Percentiles rank a stretch among this genome's conserved stretches.
phyloP scores from a whole-genome alignment of 2,113 vertebrate genomes.

The Erinaceus europaeus region DNA sequence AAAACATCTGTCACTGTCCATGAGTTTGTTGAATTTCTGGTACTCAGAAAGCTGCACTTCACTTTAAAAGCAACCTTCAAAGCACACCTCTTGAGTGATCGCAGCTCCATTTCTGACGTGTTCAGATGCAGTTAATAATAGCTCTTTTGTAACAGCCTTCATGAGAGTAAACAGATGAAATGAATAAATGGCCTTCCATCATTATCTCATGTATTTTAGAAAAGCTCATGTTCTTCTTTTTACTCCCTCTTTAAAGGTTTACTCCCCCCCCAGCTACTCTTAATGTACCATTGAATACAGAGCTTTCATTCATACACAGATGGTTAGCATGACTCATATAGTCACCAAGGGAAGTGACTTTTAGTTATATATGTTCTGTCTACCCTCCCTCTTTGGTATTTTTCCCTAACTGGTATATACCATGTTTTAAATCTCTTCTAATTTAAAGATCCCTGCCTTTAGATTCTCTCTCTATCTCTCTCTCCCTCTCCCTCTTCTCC shows the following conservation, averaged over 20 bases:
- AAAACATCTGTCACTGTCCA: conserved; percentile 20
- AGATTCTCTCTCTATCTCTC: too few relatives aligned
- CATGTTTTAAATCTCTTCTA: conserved; percentile 38
- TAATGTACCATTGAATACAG: conserved; percentile 7
- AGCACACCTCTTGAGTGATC: conserved; percentile 39
- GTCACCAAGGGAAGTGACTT: conserved; percentile 44
- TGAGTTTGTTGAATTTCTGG: conserved; percentile 14
- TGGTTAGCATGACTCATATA: conserved; percentile 54
- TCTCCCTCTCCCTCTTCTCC: too few relatives aligned
- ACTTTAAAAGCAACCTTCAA: conserved; percentile 51
- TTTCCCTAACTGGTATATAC: neutral
- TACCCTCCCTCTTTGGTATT: neutral
- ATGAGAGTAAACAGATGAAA: conserved; percentile 38
- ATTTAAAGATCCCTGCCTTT: neutral
- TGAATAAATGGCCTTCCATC: conserved; percentile 51
- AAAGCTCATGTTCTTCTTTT: conserved; percentile 55
- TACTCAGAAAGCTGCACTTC: conserved; percentile 38
- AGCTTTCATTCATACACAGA: conserved; percentile 43
- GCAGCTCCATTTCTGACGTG: conserved; percentile 50
- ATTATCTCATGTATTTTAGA: conserved; percentile 60
- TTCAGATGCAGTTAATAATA: conserved; percentile 52
- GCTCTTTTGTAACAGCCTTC: conserved; percentile 43
- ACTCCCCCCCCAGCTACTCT: conserved; percentile 43
- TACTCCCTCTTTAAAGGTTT: conserved; percentile 53
- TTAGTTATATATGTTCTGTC: conserved; percentile 27